phyloP scores from a whole-genome alignment of 1,140 invertebrate species.

The Dendroctonus ponderosae region DNA sequence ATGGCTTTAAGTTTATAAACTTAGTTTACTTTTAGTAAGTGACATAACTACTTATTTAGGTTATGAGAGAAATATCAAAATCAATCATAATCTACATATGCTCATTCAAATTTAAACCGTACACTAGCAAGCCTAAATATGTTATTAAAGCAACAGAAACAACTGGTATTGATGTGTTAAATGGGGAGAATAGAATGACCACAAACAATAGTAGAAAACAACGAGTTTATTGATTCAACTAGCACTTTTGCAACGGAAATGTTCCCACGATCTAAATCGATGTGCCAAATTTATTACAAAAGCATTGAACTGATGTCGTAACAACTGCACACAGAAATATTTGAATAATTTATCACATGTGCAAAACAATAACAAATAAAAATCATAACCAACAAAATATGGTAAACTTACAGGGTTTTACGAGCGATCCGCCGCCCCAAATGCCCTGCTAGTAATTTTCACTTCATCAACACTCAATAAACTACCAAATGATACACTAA shows the following conservation, averaged over 20 bases:
- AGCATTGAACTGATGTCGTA: not conserved
- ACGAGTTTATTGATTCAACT: conserved; percentile 21
- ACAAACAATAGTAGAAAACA: not conserved
- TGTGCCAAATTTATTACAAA: conserved; percentile 5
- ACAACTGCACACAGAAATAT: conserved; percentile 3
- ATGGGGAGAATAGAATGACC: no score
- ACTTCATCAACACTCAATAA: conserved; percentile 20
- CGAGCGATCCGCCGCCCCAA: not conserved
- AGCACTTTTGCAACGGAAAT: conserved; percentile 15
- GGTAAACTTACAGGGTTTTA: conserved; percentile 33
- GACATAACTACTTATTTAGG: no score
- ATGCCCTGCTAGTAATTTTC: not conserved
- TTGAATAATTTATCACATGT: conserved; percentile 36
- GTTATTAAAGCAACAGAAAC: no score
- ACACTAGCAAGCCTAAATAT: no score
- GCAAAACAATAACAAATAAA: conserved; percentile 37
- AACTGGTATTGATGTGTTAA: no score
- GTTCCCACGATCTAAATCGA: conserved; percentile 10
- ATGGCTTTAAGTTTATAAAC: no score
- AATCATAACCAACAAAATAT: conserved; percentile 38
- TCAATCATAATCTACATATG: no score
- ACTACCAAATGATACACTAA: conserved; percentile 15
- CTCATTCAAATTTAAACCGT: no score
- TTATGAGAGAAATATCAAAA: no score
- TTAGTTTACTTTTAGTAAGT: no score